Percentiles rank a stretch among this genome's conserved stretches.
Conservation (phyloP, 2,797 vertebrate genomes). For the Rhincodon typus region DNA sequence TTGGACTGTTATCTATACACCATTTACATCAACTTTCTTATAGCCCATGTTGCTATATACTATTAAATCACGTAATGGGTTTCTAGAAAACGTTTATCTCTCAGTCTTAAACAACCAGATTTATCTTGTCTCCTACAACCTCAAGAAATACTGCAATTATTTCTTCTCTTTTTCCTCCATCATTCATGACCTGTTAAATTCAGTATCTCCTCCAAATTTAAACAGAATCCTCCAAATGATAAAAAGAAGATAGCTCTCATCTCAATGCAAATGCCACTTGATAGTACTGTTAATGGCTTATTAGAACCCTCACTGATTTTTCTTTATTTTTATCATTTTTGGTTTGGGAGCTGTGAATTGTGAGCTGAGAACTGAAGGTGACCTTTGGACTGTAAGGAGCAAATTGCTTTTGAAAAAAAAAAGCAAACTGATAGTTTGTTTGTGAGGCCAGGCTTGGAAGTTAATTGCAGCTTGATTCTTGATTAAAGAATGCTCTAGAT, state of each 20-base stretch:
- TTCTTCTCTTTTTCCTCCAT: not conserved
- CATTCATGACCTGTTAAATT: not conserved
- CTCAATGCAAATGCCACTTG: too few species aligned
- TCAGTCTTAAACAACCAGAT: not conserved
- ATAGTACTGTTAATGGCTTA: too few species aligned
- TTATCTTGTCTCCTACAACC: not conserved
- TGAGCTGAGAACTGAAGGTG: too few species aligned
- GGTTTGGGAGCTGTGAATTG: too few species aligned
- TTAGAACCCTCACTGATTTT: too few species aligned
- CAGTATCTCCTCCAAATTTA: not conserved
- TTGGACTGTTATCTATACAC: not conserved
- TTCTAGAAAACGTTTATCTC: not conserved
- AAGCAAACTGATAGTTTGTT: too few species aligned
- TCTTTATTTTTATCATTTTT: too few species aligned
- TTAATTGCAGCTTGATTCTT: too few species aligned
- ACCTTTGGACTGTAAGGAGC: too few species aligned
- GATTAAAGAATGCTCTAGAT: too few species aligned
- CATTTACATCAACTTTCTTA: not conserved
- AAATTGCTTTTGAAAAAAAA: too few species aligned
- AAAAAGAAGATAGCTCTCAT: not conserved
- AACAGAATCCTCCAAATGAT: not conserved
- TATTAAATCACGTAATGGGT: not conserved
- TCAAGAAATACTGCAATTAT: not conserved
- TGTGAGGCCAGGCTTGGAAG: too few species aligned
- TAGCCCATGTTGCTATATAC: not conserved